Base-by-base conservation (phyloP, 1,140 invertebrate species). In the Drepana arcuata region DNA sequence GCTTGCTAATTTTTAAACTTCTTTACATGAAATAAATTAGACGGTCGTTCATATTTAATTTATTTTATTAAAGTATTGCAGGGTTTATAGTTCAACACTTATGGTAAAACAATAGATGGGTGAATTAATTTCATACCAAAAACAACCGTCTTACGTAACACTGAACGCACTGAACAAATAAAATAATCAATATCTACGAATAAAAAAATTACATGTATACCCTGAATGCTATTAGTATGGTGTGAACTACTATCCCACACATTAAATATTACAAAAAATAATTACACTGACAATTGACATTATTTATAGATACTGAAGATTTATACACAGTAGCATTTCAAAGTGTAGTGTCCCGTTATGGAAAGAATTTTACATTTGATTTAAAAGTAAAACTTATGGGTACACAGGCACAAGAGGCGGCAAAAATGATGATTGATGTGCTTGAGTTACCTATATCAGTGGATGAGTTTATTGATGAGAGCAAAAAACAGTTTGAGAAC, bases 321-420 rank as follows among this genome's bases (percentile, higher is more conserved):
- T 74, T 94, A 2, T 95, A 95, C 59, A 90, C 91, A 15, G 59
- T 88, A 56, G 90, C 88, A 16, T 90, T 88, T 50, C 87, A 92
- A 79, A 84, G 86, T 60, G 80, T 95, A 13, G 82, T 89, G 32
- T 84, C 85, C 21, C 69, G 84, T 14, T 95, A 88, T 77, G 90
- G 88, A 0, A 93, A 93, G 67, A 74, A 68, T 5, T 95, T 90
- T 57, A 92, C 90, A 0, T 94, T 90, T 88, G 89, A 90, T 9
- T 68, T 93, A 6, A 95, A 95, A 82, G 71, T 84, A 7, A 78
- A 86, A 50, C 84, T 88, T 29, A 95, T 96, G 93, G 95, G 95
- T 2, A 86, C 89, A 40, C 90, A 90, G 37, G 87, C 85, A 5
- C 52, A 61, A 7, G 90, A 91, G 25, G 84, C 88, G 29, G 87